Evolutionary conservation across 2,888 invertebrate genomes (phyloP), one percentile per base, ranked within the genome.

Genomic region (Zeuzera pyrina): DNA sequence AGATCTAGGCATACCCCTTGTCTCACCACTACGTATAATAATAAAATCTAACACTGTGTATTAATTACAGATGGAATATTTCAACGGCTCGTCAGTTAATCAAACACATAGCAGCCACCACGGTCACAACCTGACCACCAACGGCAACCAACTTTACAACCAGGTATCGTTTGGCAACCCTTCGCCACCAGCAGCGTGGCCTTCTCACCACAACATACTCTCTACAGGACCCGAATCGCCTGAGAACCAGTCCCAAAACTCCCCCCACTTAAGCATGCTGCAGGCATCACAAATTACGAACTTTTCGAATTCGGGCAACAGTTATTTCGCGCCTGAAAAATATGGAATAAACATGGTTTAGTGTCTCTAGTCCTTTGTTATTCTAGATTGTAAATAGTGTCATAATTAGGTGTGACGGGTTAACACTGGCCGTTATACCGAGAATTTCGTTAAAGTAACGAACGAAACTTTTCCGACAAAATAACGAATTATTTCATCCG

Each of bases 271-370:
- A 16, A 78, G 78, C 55, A 83, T 81, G 83, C 70, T 83, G 0
- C 83, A 83, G 52, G 83, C 83, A 0, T 78, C 81, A 0, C 83
- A 83, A 48, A 81, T 83, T 51, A 49, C 86, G 63, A 66, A 87
- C 78, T 67, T 87, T 72, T 57, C 86, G 40, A 63, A 86, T 63
- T 43, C 86, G 1, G 70, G 78, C 3, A 78, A 83, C 48, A 76
- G 79, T 48, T 84, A 84, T 43, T 84, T 84, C 41, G 81, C 84
- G 6, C 81, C 84, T 2, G 84, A 84, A 41, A 84, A 84, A 37
- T 84, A 84, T 46, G 84, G 84, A 34, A 84, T 84, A 29, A 84
- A 84, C 61, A 84, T 84, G 84, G 84, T 84, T 52, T 84, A 84
- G 74, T 74, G 58, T 41, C 44, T 71, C 73, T 76, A 73, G 76